phyloP scores from a whole-genome alignment of 1,140 invertebrate genomes.

The Andrena cerasifolii region DNA sequence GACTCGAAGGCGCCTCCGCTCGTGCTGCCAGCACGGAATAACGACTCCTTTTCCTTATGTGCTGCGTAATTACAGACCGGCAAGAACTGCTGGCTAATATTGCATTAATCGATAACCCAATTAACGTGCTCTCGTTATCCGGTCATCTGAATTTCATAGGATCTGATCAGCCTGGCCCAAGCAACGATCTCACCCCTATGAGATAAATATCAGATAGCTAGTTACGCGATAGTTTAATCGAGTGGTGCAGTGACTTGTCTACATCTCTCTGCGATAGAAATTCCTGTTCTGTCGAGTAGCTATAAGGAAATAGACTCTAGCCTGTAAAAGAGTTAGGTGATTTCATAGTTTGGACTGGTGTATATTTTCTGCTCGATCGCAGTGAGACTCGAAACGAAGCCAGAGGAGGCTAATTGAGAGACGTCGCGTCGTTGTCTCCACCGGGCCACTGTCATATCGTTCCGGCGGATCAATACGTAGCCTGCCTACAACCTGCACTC shows the following conservation, averaged over 20 bases:
- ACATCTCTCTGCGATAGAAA: no score
- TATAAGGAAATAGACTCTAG: no score
- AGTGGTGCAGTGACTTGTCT: no score
- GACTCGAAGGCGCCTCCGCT: slow-evolving; percentile 62
- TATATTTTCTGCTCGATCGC: no score
- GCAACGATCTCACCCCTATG: no score
- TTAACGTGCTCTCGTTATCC: slow-evolving; percentile 65
- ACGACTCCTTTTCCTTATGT: slow-evolving; percentile 62
- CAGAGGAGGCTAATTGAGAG: slow-evolving; percentile 75
- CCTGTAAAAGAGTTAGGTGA: no score
- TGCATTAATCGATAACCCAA: slow-evolving; percentile 68
- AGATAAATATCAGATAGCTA: no score
- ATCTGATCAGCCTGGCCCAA: no score
- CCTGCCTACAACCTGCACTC: slow-evolving; percentile 78
- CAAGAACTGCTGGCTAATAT: slow-evolving; percentile 42
- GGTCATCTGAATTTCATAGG: slow-evolving; percentile 31
- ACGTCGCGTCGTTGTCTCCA: slow-evolving; percentile 80
- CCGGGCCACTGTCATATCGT: slow-evolving; percentile 78
- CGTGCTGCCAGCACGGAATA: slow-evolving; percentile 42
- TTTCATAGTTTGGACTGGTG: no score
- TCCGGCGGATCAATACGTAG: slow-evolving; percentile 80
- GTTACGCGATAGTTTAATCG: no score
- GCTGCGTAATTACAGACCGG: slow-evolving; percentile 65
- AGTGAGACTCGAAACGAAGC: slow-evolving; percentile 10
- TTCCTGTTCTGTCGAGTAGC: no score